Percentiles rank a stretch among this genome's conserved stretches.
Evolutionary conservation across 2,113 vertebrate genomes (phyloP).

Genomic region (Riparia riparia): DNA sequence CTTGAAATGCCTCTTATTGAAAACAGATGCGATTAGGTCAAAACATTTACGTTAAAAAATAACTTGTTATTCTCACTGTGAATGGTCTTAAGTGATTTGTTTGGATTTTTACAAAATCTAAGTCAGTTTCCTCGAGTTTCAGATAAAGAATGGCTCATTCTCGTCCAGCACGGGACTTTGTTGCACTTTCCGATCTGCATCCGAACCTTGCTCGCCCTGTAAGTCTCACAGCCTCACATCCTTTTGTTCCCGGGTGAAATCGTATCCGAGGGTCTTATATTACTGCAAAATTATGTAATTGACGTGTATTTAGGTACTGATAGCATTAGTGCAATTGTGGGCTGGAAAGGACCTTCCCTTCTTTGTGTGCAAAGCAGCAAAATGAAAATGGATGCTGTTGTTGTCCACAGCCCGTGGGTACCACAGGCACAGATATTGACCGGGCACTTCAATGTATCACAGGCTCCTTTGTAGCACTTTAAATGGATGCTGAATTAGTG

Average conservation of each 20-base stretch:
- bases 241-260: slow-evolving; percentile 56
- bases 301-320: slow-evolving; percentile 27
- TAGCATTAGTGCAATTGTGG: slow-evolving; percentile 61
- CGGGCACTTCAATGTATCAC: slow-evolving; percentile 50
- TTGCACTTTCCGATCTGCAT: slow-evolving; percentile 88
- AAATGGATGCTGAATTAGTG: slow-evolving; percentile 66
- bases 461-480: slow-evolving; percentile 64
- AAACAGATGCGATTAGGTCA: slow-evolving; percentile 16
- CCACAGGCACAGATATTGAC: slow-evolving; percentile 35
- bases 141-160: slow-evolving; percentile 78
- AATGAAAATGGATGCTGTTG: slow-evolving; percentile 66
- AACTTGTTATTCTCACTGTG: slow-evolving; percentile 32
- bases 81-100: slow-evolving; percentile 37
- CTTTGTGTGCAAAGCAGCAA: slow-evolving; percentile 58
- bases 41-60: slow-evolving; percentile 41
- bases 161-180: slow-evolving; percentile 70
- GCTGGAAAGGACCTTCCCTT: slow-evolving; percentile 20
- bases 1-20: background rate
- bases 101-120: slow-evolving; percentile 24
- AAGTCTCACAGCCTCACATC: slow-evolving; percentile 64
- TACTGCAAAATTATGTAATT: slow-evolving; percentile 63
- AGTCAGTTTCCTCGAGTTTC: slow-evolving; percentile 65
- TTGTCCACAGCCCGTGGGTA: background rate
- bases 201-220: slow-evolving; percentile 88
- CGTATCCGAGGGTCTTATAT: slow-evolving; percentile 22